A percentile compares a stretch with the other conserved stretches of the same genome.
These are phyloP conservation scores for Eilema griseolum DNA, from an alignment of 2,888 invertebrate species.

Conservation along the genomic window DNA sequence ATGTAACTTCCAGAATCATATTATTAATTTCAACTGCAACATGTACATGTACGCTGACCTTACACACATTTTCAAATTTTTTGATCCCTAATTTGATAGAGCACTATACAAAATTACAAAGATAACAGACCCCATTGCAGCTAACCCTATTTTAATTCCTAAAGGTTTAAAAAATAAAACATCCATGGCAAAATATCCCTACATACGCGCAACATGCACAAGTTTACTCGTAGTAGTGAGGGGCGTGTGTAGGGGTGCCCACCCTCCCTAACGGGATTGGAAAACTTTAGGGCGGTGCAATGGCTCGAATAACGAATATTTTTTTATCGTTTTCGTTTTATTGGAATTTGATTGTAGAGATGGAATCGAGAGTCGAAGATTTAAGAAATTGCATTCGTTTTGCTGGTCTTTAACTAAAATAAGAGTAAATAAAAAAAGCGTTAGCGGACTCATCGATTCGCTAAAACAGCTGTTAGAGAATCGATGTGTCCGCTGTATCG, in stretches of 20 bases:
- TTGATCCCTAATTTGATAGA: neutral
- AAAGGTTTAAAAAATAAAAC: constrained; percentile 28
- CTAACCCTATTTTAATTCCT: constrained; percentile 29
- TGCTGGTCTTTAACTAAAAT: no score
- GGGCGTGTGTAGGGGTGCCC: constrained; percentile 58
- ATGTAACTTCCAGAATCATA: neutral
- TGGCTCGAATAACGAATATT: constrained; percentile 49
- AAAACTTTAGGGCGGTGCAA: constrained; percentile 73
- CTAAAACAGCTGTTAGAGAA: constrained; percentile 4
- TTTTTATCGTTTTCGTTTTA: constrained; percentile 34
- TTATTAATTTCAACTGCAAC: neutral
- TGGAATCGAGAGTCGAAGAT: constrained; percentile 8
- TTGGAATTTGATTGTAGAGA: constrained; percentile 27
- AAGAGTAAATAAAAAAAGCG: no score
- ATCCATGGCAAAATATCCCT: constrained; percentile 52
- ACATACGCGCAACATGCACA: constrained; percentile 62
- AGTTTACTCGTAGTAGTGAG: constrained; percentile 63
- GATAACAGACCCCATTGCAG: constrained; percentile 21
- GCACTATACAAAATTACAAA: constrained; percentile 16
- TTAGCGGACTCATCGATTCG: no score
- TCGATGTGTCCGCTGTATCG: neutral
- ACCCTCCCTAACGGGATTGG: constrained; percentile 71
- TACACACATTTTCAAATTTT: neutral
- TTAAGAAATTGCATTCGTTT: neutral
- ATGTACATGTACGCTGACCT: neutral